Percentiles rank a stretch among this genome's conserved stretches.
phyloP scores from a whole-genome alignment of 2,888 invertebrate genomes.

The Crossocerus cetratus region DNA sequence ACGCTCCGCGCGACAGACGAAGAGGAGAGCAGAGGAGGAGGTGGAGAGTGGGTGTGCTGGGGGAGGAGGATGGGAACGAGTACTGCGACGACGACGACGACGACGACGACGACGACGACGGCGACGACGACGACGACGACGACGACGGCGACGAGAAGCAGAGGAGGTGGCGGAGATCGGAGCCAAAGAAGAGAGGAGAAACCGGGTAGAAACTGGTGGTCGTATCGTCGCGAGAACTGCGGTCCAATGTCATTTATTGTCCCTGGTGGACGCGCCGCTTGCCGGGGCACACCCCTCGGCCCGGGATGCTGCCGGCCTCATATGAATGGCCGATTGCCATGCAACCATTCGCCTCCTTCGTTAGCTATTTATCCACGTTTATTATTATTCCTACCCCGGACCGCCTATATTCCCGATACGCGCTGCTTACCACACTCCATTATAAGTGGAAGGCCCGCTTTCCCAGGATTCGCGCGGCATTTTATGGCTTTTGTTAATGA shows the following conservation, averaged over 20 bases:
- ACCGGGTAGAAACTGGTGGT: constrained; percentile 63
- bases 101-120: constrained; percentile 36
- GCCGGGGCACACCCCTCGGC: constrained; percentile 48
- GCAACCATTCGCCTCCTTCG: constrained; percentile 61
- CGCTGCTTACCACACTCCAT: constrained; percentile 12
- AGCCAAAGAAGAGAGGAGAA: constrained; percentile 43
- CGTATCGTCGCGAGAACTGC: constrained; percentile 61
- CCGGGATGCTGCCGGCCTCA: constrained; percentile 26
- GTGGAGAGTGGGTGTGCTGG: constrained; percentile 11
- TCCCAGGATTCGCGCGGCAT: constrained; percentile 50
- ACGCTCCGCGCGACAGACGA: constrained; percentile 60
- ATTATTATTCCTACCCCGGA: constrained; percentile 58
- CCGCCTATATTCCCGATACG: constrained; percentile 33
- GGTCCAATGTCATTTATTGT: constrained; percentile 68
- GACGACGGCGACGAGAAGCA: constrained; percentile 30
- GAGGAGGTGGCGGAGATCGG: constrained; percentile 24
- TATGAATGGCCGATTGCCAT: constrained; percentile 66
- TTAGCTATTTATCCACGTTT: constrained; percentile 63
- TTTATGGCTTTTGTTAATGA: too few species aligned
- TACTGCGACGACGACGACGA: constrained; percentile 35
- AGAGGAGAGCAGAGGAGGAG: constrained; percentile 26
- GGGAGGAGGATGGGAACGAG: constrained; percentile 34
- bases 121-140: constrained; percentile 15
- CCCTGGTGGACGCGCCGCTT: constrained; percentile 57
- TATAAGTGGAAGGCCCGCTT: constrained; percentile 21